These are phyloP conservation scores for Heterodera schachtii DNA, from an alignment of 1,140 invertebrate species.

Conservation along the genomic window DNA sequence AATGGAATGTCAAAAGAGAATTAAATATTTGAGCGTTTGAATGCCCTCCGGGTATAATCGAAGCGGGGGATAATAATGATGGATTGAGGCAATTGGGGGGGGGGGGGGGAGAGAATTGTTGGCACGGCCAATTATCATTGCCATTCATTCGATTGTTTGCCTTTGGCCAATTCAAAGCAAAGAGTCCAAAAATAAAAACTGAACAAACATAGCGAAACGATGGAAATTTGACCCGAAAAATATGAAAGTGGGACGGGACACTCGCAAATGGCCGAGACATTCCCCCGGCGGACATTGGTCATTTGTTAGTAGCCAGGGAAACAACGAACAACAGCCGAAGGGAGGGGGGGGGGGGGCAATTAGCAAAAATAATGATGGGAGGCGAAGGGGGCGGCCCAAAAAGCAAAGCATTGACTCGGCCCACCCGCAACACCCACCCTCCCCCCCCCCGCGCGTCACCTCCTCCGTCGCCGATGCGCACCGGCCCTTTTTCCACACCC, in stretches of 20 bases:
- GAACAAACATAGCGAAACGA: background rate
- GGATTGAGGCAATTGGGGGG: no score
- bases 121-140: background rate
- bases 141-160: background rate
- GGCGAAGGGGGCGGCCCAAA: no score
- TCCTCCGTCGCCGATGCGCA: background rate
- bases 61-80: no score
- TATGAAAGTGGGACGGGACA: background rate
- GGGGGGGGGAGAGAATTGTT: background rate
- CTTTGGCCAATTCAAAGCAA: background rate
- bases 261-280: background rate
- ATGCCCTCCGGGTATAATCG: background rate
- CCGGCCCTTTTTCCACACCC: background rate
- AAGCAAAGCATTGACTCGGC: no score
- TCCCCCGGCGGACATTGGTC: background rate
- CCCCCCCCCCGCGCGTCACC: background rate
- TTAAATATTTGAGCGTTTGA: background rate
- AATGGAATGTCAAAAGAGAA: background rate
- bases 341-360: no score
- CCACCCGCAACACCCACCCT: background rate
- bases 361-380: no score
- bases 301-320: background rate
- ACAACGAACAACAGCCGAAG: background rate
- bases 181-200: background rate
- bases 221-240: background rate